phyloP scores from a whole-genome alignment of 2,888 invertebrate genomes.

The Pandemis corylana region DNA sequence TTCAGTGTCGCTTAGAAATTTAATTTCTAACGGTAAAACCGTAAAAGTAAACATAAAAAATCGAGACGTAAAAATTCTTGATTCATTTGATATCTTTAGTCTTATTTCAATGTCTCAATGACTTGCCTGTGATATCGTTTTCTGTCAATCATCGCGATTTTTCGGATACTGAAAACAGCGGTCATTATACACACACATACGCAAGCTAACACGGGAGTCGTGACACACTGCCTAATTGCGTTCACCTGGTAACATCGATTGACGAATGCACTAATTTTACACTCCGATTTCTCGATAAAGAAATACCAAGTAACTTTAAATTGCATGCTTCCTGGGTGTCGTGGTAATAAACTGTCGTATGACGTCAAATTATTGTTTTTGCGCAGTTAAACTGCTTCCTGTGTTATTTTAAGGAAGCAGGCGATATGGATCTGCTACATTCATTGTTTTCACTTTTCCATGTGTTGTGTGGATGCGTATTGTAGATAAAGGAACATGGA shows the following conservation, averaged over 20 bases:
- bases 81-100: too few species aligned
- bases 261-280: slow-evolving; percentile 27
- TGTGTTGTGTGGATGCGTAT: too few species aligned
- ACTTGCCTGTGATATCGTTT: too few species aligned
- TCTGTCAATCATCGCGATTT: too few species aligned
- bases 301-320: background rate
- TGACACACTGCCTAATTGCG: slow-evolving; percentile 61
- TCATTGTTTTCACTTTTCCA: background rate
- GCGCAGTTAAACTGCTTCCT: slow-evolving; percentile 1
- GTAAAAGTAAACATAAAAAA: too few species aligned
- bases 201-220: background rate
- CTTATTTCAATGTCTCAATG: too few species aligned
- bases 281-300: slow-evolving; percentile 27
- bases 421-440: background rate
- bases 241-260: slow-evolving; percentile 58
- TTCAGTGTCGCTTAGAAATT: too few species aligned
- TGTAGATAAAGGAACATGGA: too few species aligned
- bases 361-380: slow-evolving; percentile 2
- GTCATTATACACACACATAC: background rate
- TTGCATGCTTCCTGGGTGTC: slow-evolving; percentile 15
- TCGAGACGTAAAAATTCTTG: too few species aligned
- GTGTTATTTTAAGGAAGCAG: background rate
- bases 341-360: slow-evolving; percentile 1
- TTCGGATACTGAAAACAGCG: too few species aligned
- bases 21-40: too few species aligned